phyloP scores from a whole-genome alignment of 2,888 invertebrate species.

The Monochamus alternatus region DNA sequence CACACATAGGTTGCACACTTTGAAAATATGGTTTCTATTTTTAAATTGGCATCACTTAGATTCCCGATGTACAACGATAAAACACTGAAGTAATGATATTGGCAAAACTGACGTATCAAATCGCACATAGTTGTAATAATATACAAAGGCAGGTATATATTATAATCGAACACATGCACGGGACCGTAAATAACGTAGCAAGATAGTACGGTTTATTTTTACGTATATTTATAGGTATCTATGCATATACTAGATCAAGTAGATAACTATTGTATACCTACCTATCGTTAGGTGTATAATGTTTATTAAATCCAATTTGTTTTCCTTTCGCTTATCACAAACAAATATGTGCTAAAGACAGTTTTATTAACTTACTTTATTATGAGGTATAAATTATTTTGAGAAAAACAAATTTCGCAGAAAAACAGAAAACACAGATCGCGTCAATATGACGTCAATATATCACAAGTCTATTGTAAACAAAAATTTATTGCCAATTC shows the following conservation, averaged over 20 bases:
- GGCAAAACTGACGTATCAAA: no score
- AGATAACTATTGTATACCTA: background rate
- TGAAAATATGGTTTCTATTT: no score
- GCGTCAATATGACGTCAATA: conserved; percentile 33
- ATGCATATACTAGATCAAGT: background rate
- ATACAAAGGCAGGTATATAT: no score
- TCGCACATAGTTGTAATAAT: no score
- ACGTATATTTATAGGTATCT: background rate
- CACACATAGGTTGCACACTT: no score
- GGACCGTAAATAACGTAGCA: background rate
- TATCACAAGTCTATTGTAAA: conserved; percentile 17
- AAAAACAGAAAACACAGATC: no score
- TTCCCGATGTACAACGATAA: no score
- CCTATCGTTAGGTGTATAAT: background rate
- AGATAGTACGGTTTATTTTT: background rate
- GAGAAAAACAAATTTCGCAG: background rate
- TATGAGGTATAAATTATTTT: conserved; percentile 18
- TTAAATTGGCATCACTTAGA: no score
- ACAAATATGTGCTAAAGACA: conserved; percentile 2
- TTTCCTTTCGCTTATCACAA: background rate
- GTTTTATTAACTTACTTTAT: conserved; percentile 18
- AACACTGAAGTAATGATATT: no score
- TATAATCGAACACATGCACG: no score
- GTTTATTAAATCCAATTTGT: background rate
- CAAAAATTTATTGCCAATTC: conserved; percentile 14